Percentiles rank a stretch among this genome's conserved stretches.
Conservation (phyloP, 2,888 invertebrate genomes). For the Caenorhabditis plicata region DNA sequence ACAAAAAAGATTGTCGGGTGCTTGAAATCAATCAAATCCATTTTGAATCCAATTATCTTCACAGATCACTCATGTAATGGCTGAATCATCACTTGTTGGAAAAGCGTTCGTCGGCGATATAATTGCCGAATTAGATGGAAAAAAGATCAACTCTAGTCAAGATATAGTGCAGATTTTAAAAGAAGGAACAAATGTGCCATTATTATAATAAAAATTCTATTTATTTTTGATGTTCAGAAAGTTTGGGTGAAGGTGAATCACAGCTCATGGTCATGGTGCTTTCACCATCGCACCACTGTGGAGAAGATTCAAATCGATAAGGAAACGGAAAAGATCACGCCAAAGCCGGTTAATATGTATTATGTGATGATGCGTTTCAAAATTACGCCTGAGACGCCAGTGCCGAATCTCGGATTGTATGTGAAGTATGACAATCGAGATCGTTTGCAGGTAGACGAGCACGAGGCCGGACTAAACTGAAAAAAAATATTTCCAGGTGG, state of each 20-base stretch:
- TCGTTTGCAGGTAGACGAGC: conserved; percentile 17
- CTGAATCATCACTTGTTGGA: conserved; percentile 29
- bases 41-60: background rate
- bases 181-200: conserved; percentile 19
- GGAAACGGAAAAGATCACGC: conserved; percentile 42
- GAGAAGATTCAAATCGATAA: conserved; percentile 45
- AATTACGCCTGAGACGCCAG: conserved; percentile 15
- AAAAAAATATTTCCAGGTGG: conserved; percentile 24
- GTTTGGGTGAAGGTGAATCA: conserved; percentile 30
- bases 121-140: conserved; percentile 36
- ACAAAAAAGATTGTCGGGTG: conserved; percentile 40
- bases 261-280: conserved; percentile 41
- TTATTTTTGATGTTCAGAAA: conserved; percentile 1
- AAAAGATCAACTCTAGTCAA: conserved; percentile 20
- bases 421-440: conserved; percentile 48
- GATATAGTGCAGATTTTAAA: conserved; percentile 26
- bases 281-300: conserved; percentile 40
- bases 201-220: background rate
- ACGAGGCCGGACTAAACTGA: background rate
- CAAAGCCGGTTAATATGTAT: conserved; percentile 45
- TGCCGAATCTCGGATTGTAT: conserved; percentile 23
- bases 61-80: conserved; percentile 37
- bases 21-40: background rate
- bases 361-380: conserved; percentile 27
- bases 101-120: conserved; percentile 43